Conservation (phyloP, 2,888 invertebrate genomes). For the Heteromyza rotundicornis region DNA sequence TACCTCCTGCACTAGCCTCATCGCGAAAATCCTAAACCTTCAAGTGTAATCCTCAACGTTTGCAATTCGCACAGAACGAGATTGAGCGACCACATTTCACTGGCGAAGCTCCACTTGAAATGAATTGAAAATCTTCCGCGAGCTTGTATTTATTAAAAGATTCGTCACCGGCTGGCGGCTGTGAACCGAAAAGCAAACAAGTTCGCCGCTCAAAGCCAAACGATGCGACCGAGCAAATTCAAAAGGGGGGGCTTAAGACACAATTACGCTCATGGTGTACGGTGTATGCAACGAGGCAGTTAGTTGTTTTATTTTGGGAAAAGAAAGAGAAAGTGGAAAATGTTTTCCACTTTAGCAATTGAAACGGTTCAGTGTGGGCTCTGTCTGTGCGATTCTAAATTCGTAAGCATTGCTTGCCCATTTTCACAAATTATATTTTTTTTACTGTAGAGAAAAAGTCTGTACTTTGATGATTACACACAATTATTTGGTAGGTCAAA, state of each 20-base stretch:
- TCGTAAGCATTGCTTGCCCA: constrained; percentile 3
- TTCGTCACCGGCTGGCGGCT: constrained; percentile 29
- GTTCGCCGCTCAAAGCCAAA: constrained; percentile 16
- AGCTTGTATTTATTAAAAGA: constrained; percentile 56
- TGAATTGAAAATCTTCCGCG: constrained; percentile 42
- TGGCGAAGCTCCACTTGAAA: constrained; percentile 44
- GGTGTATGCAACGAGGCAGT: too few species aligned
- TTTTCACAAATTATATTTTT: too few species aligned
- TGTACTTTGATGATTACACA: too few species aligned
- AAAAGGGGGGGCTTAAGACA: neutral
- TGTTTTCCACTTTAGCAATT: constrained; percentile 35
- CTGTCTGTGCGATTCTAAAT: constrained; percentile 6
- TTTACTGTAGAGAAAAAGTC: too few species aligned
- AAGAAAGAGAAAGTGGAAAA: constrained; percentile 59
- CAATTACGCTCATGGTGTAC: neutral
- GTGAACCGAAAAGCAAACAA: constrained; percentile 22
- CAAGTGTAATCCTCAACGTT: neutral
- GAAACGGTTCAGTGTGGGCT: constrained; percentile 7
- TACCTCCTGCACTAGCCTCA: neutral
- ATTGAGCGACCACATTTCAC: constrained; percentile 36
- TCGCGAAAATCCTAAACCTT: too few species aligned
- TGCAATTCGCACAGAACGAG: too few species aligned
- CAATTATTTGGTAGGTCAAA: too few species aligned
- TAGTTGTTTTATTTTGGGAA: constrained; percentile 28
- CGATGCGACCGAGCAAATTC: constrained; percentile 14